Conservation (phyloP, 2,797 vertebrate genomes). For the Argentina silus region DNA sequence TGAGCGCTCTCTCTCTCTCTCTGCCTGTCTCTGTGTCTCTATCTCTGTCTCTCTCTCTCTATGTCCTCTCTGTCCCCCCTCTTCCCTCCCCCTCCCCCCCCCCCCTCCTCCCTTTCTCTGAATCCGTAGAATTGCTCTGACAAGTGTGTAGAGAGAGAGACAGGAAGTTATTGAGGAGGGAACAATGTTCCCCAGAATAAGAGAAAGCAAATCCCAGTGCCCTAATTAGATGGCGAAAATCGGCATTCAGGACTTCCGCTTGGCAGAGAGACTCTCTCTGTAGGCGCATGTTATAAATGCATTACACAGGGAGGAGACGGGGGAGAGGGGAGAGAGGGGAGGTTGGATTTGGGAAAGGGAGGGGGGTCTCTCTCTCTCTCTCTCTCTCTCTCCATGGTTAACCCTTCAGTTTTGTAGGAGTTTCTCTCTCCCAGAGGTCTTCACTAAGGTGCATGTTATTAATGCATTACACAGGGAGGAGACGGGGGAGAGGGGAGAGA, state of each 20-base stretch:
- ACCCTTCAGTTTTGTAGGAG: no score
- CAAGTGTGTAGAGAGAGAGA: constrained; percentile 6
- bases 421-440: no score
- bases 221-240: constrained; percentile 7
- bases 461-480: not conserved
- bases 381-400: no score
- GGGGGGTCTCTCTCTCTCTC: no score
- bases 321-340: not conserved
- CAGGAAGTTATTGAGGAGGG: not conserved
- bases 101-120: not conserved
- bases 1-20: not conserved
- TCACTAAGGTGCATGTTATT: not conserved
- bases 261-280: not conserved
- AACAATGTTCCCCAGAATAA: constrained; percentile 8
- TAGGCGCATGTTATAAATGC: not conserved
- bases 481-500: not conserved
- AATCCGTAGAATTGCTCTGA: not conserved
- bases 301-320: not conserved
- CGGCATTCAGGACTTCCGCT: not conserved
- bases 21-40: no score
- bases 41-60: no score
- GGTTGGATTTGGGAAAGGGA: no score
- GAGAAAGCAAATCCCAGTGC: constrained; percentile 19
- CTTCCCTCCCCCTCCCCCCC: no score
- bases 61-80: no score